These are phyloP conservation scores for Nannoperca obscura DNA, from an alignment of 2,797 vertebrate species.

Conservation along the genomic window DNA sequence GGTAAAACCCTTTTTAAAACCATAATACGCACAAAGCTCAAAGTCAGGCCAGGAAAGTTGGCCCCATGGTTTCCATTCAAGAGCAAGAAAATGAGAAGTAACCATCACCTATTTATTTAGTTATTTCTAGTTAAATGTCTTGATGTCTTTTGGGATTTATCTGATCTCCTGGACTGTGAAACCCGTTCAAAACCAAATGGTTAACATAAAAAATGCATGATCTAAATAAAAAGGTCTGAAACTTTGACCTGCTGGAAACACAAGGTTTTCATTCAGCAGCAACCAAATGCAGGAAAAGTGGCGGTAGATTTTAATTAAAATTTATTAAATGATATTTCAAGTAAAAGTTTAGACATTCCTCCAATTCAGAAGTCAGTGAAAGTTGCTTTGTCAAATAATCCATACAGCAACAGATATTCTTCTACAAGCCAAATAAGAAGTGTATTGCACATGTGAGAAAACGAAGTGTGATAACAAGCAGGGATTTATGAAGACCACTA, in stretches of 20 bases:
- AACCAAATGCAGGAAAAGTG: background rate
- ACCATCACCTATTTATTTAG: background rate
- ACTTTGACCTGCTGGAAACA: background rate
- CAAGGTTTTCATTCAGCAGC: background rate
- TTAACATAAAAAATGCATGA: background rate
- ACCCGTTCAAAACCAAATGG: background rate
- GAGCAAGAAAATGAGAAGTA: background rate
- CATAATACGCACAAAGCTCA: background rate
- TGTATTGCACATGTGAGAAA: conserved; percentile 38
- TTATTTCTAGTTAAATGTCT: background rate
- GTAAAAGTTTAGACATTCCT: background rate
- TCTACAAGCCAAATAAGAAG: conserved; percentile 16
- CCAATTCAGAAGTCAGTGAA: conserved; percentile 1
- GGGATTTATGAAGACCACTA: conserved; percentile 61
- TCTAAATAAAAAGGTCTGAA: background rate
- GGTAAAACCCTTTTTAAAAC: background rate
- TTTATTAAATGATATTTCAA: background rate
- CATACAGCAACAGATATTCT: conserved; percentile 3
- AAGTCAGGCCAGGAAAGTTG: background rate
- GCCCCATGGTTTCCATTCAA: background rate
- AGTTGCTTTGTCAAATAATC: conserved; percentile 11
- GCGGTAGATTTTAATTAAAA: background rate
- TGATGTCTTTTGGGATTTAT: background rate
- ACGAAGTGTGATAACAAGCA: conserved; percentile 50
- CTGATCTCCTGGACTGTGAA: background rate